Evolutionary conservation across 2,888 invertebrate species (phyloP), one percentile per base, ranked within the genome.

Genomic region (Acanthosepion esculentum): DNA sequence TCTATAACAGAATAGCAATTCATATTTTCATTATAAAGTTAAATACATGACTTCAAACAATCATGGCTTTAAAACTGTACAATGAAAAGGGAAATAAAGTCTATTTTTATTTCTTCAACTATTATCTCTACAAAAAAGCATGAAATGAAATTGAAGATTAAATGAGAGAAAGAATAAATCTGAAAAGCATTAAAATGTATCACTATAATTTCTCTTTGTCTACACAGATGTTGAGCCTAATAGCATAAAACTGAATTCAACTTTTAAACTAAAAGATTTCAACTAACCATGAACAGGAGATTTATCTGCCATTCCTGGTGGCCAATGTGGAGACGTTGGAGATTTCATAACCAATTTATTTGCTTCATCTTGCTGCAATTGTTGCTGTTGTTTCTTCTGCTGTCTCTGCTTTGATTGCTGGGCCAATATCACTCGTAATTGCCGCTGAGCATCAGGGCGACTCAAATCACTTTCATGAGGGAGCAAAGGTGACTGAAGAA

Each of bases 341-440:
- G 96, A 95, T 95, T 96, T 96, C 55, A 96, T 55, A 20, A 41
- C 48, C 96, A 95, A 97, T 97, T 94, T 98, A 98, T 95, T 98
- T 95, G 95, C 95, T 96, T 94, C 95, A 96, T 95, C 95, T 96
- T 95, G 91, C 96, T 96, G 94, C 95, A 95, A 48, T 91, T 96
- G 96, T 93, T 97, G 96, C 91, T 96, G 95, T 64, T 96, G 95
- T 94, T 97, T 97, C 96, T 98, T 96, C 95, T 96, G 95, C 96
- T 97, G 96, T 55, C 97, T 94, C 95, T 98, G 98, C 96, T 98
- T 98, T 20, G 96, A 96, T 95, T 97, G 96, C 94, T 98, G 98
- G 48, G 96, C 97, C 94, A 99, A 98, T 95, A 99, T 97, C 97
- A 99, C 99, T 55, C 99, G 98, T 93, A 99, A 98, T 96, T 99